Conservation (phyloP, 1,140 invertebrate species). For the Cherax destructor region DNA sequence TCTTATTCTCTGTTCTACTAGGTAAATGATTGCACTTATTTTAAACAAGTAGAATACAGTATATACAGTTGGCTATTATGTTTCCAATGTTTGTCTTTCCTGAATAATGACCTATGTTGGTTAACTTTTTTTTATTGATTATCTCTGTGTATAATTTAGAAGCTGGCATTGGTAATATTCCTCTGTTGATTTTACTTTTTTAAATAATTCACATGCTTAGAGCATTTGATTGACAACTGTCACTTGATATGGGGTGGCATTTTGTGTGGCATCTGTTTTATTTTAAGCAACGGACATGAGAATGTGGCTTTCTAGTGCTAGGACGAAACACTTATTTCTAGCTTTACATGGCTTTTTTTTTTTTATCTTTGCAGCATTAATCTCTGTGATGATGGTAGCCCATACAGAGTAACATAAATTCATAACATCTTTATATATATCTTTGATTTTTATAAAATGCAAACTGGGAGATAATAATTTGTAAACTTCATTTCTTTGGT, state of each 20-base stretch:
- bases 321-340: neutral
- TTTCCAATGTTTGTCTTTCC: neutral
- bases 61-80: neutral
- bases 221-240: neutral
- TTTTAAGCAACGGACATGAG: too few species aligned
- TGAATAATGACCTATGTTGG: neutral
- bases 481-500: too few species aligned
- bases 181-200: neutral
- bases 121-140: neutral
- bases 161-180: neutral
- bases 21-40: neutral
- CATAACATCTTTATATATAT: neutral
- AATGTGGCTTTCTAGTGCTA: too few species aligned
- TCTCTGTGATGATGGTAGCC: neutral
- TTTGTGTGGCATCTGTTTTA: too few species aligned
- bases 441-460: neutral
- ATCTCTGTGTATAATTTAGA: neutral
- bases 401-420: neutral
- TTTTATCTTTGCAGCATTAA: neutral
- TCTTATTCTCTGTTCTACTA: neutral
- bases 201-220: neutral
- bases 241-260: neutral
- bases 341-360: neutral
- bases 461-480: neutral
- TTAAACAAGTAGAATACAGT: neutral